These are phyloP conservation scores for Pterocles orientalis DNA, from an alignment of 2,113 vertebrate genomes.

Conservation along the genomic window DNA sequence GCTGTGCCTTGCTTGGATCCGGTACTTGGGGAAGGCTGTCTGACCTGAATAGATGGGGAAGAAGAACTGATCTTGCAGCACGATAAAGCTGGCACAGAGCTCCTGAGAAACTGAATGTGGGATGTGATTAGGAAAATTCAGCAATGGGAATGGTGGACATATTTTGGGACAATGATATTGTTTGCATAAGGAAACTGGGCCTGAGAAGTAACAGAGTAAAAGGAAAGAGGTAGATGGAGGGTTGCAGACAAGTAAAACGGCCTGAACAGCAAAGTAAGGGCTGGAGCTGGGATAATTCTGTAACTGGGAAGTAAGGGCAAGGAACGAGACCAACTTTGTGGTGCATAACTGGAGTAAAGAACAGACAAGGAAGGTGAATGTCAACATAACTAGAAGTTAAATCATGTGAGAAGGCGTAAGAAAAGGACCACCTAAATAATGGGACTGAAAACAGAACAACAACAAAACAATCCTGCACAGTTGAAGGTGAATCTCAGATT, in stretches of 20 bases:
- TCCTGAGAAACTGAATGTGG: background rate
- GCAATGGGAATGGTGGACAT: accelerated
- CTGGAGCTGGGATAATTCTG: background rate
- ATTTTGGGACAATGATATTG: background rate
- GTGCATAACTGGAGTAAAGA: background rate
- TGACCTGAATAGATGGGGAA: background rate
- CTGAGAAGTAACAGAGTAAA: background rate
- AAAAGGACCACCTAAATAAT: background rate
- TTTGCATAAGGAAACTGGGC: background rate
- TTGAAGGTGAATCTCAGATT: background rate
- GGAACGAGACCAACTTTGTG: background rate
- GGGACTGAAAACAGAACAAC: background rate
- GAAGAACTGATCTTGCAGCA: background rate
- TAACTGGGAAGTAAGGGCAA: background rate
- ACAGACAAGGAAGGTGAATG: background rate
- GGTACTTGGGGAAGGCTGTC: background rate
- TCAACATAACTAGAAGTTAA: background rate
- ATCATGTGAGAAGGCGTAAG: background rate
- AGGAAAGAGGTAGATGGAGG: background rate
- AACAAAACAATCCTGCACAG: background rate
- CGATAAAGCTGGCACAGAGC: background rate
- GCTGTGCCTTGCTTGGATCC: background rate
- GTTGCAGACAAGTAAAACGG: background rate
- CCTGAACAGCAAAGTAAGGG: background rate
- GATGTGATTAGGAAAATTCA: background rate